Percentiles rank a stretch among this genome's conserved stretches.
Evolutionary conservation across 2,888 invertebrate species (phyloP).

Genomic region (Tubulanus polymorphus): DNA sequence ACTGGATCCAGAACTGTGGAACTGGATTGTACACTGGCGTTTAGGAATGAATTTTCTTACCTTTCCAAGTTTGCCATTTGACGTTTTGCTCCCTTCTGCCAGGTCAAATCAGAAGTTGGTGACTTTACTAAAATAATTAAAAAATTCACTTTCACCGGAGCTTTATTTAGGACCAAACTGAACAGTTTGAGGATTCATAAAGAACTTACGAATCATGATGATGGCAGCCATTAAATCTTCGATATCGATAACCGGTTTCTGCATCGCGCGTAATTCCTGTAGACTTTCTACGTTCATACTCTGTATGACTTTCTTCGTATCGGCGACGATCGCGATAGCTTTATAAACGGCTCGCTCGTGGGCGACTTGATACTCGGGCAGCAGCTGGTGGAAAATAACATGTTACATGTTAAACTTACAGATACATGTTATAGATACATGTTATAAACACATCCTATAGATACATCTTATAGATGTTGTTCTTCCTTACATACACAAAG

Average conservation of each 20-base stretch:
- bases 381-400: no score
- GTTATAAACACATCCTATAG: no score
- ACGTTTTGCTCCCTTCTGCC: conserved; percentile 54
- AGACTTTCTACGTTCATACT: conserved; percentile 47
- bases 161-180: not conserved
- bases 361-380: conserved; percentile 53
- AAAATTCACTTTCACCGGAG: not conserved
- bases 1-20: no score
- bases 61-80: conserved; percentile 54
- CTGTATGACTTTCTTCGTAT: conserved; percentile 53
- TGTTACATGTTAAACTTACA: no score
- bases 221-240: conserved; percentile 52
- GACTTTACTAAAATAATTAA: conserved; percentile 43
- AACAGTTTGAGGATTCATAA: not conserved
- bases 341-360: conserved; percentile 53
- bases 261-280: conserved; percentile 46
- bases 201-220: conserved; percentile 48
- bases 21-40: no score
- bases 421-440: no score
- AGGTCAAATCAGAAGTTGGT: conserved; percentile 51
- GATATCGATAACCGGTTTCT: conserved; percentile 48
- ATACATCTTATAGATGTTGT: no score
- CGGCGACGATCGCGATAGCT: conserved; percentile 52
- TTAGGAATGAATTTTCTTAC: conserved; percentile 20
- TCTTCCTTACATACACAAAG: no score